Evolutionary conservation across 2,113 vertebrate species (phyloP).

Genomic region (Chauna torquata): DNA sequence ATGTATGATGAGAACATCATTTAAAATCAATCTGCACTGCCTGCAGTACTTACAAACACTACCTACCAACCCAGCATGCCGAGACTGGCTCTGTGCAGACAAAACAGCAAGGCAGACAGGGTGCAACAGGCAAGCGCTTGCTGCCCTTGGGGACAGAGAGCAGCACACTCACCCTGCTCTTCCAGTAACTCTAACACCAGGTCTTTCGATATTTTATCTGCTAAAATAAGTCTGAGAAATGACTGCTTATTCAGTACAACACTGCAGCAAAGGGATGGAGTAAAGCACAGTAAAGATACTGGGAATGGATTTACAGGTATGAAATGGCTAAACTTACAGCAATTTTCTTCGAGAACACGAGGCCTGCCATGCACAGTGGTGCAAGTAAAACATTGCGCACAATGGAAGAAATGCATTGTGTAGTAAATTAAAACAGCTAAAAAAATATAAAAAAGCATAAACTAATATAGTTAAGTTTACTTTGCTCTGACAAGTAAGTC

Average conservation of each 20-base stretch:
- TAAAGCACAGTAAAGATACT: background rate
- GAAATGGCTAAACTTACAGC: background rate
- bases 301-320: background rate
- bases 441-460: no score
- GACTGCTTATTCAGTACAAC: background rate
- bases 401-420: background rate
- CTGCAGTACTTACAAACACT: background rate
- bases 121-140: rapidly evolving
- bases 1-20: rapidly evolving
- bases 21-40: background rate
- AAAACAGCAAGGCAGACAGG: background rate
- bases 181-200: background rate
- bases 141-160: background rate
- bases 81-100: background rate
- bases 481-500: background rate
- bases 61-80: background rate
- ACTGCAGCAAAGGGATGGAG: background rate
- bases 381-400: background rate
- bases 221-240: background rate
- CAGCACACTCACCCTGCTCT: background rate
- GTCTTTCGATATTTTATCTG: background rate
- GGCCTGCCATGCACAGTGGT: background rate
- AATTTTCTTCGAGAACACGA: background rate
- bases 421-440: background rate
- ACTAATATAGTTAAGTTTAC: background rate